phyloP scores from a whole-genome alignment of 2,888 invertebrate species.

The Dynastes tityus region DNA sequence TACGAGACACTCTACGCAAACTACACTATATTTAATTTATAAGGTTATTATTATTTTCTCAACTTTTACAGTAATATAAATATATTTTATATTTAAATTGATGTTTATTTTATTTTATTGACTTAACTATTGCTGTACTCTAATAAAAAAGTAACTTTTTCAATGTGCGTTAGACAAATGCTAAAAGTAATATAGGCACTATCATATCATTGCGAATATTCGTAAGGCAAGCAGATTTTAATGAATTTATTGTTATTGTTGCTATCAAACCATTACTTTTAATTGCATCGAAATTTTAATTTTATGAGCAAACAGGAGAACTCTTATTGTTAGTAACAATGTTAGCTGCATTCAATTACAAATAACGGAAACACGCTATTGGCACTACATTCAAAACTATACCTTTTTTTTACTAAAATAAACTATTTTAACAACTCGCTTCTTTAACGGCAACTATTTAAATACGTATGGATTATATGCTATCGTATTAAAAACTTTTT shows the following conservation, averaged over 20 bases:
- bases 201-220: constrained; percentile 47
- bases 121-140: constrained; percentile 49
- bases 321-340: constrained; percentile 27
- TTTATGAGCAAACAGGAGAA: constrained; percentile 26
- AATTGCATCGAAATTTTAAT: constrained; percentile 16
- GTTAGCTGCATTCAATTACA: constrained; percentile 27
- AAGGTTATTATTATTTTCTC: constrained; percentile 15
- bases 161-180: constrained; percentile 33
- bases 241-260: constrained; percentile 18
- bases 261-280: constrained; percentile 17
- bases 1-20: constrained; percentile 40
- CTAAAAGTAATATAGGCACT: constrained; percentile 49
- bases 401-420: constrained; percentile 36
- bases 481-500: constrained; percentile 31
- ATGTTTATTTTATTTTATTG: constrained; percentile 37
- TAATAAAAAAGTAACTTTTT: constrained; percentile 24
- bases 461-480: constrained; percentile 11
- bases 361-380: constrained; percentile 25
- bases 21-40: constrained; percentile 45
- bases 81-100: constrained; percentile 29
- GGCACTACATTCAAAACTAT: constrained; percentile 39
- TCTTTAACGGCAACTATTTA: constrained; percentile 24
- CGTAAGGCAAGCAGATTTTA: constrained; percentile 49
- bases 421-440: constrained; percentile 9
- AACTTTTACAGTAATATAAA: constrained; percentile 18